phyloP scores from a whole-genome alignment of 2,888 invertebrate species.

The Drosophila rubida region DNA sequence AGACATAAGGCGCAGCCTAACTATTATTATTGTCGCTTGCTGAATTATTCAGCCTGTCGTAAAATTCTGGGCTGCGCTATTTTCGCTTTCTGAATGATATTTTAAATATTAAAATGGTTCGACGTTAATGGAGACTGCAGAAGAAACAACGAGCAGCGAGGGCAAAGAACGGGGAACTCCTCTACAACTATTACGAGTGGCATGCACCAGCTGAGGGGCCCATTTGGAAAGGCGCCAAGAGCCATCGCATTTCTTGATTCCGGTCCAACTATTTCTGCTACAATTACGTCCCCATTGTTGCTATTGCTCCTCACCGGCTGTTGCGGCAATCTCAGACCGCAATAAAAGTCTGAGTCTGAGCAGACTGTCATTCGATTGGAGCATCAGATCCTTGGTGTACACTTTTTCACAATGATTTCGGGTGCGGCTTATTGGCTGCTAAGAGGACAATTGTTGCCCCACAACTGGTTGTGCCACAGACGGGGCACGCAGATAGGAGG shows the following conservation, averaged over 20 bases:
- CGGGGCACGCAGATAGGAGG: background rate
- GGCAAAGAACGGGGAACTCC: background rate
- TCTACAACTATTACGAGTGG: conserved; percentile 25
- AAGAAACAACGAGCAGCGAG: conserved; percentile 2
- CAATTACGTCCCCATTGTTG: conserved; percentile 50
- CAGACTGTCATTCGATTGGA: conserved; percentile 25
- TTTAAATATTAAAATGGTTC: conserved; percentile 57
- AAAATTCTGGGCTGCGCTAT: conserved; percentile 35
- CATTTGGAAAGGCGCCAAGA: conserved; percentile 52
- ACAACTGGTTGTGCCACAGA: background rate
- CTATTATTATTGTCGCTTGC: conserved; percentile 66
- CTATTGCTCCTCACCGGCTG: conserved; percentile 36
- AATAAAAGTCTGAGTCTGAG: conserved; percentile 53
- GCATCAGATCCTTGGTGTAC: conserved; percentile 17
- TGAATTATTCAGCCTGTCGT: conserved; percentile 61
- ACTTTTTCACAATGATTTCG: conserved; percentile 42
- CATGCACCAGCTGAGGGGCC: conserved; percentile 25
- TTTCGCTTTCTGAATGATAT: conserved; percentile 53
- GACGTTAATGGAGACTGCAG: conserved; percentile 44
- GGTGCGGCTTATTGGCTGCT: conserved; percentile 59
- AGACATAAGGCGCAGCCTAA: conserved; percentile 38
- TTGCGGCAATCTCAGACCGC: conserved; percentile 35
- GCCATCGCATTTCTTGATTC: conserved; percentile 27
- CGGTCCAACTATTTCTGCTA: conserved; percentile 46
- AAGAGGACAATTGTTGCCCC: conserved; percentile 50